Conservation (phyloP, 2,797 vertebrate genomes). For the Pseudomugil gertrudae region DNA sequence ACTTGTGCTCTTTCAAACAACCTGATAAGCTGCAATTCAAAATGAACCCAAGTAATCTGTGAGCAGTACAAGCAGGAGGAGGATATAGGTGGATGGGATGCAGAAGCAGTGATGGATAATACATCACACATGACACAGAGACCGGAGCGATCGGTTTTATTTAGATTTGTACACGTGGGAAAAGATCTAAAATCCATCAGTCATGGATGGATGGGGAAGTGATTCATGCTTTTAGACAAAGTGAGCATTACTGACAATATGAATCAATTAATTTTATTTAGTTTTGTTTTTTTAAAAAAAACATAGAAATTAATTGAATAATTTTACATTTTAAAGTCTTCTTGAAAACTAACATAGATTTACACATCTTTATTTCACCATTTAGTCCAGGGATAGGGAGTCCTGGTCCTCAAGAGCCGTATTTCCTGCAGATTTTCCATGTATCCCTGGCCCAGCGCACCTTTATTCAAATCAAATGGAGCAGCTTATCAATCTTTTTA, state of each 20-base stretch:
- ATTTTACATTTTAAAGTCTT: too few relatives aligned
- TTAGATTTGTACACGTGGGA: neutral
- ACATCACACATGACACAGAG: neutral
- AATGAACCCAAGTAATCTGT: slow-evolving; percentile 47
- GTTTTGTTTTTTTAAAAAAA: too few relatives aligned
- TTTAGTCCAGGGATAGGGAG: too few relatives aligned
- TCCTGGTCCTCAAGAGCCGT: too few relatives aligned
- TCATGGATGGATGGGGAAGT: neutral
- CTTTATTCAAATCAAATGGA: too few relatives aligned
- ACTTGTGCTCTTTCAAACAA: slow-evolving; percentile 30
- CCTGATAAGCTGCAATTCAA: slow-evolving; percentile 42
- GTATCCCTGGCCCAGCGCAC: too few relatives aligned
- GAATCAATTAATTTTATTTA: too few relatives aligned
- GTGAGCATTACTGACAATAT: neutral
- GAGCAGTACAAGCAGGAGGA: neutral
- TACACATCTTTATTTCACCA: too few relatives aligned
- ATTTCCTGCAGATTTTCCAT: too few relatives aligned
- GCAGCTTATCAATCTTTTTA: too few relatives aligned
- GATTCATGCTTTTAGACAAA: neutral
- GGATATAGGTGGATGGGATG: neutral
- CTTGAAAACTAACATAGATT: too few relatives aligned
- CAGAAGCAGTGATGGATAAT: neutral
- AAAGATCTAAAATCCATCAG: neutral
- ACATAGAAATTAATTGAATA: too few relatives aligned
- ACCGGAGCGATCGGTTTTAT: neutral